A percentile compares a stretch with the other conserved stretches of the same genome.
phyloP scores from a whole-genome alignment of 2,888 invertebrate genomes.

The Acanthoscelides obtectus region DNA sequence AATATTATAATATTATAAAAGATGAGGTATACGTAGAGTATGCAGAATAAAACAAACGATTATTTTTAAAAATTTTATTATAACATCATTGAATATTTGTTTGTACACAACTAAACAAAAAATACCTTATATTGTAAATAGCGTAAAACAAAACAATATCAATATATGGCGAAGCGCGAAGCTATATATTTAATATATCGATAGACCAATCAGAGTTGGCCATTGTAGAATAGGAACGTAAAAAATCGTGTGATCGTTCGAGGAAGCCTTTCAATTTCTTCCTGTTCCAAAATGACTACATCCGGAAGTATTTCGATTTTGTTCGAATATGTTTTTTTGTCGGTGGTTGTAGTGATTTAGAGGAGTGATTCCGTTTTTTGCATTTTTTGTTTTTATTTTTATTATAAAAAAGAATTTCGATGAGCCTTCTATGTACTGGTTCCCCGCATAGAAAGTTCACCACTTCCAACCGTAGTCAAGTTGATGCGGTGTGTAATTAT shows the following conservation, averaged over 20 bases:
- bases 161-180: background rate
- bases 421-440: background rate
- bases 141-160: background rate
- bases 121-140: background rate
- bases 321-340: background rate
- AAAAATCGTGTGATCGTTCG: background rate
- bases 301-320: background rate
- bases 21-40: too few species aligned
- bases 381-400: background rate
- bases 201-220: background rate
- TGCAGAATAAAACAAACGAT: background rate
- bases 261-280: background rate
- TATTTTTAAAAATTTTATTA: constrained; percentile 15
- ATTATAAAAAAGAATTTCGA: background rate
- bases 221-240: background rate
- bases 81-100: constrained; percentile 11
- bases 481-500: background rate
- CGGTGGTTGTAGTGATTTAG: background rate
- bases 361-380: background rate
- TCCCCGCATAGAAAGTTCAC: background rate
- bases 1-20: too few species aligned
- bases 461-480: background rate
- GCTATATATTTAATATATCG: background rate
- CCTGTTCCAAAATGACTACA: background rate
- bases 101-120: background rate